Percentiles rank a stretch among this genome's conserved stretches.
These are phyloP conservation scores for Willowsia nigromaculata DNA, from an alignment of 2,888 invertebrate genomes.

Conservation along the genomic window DNA sequence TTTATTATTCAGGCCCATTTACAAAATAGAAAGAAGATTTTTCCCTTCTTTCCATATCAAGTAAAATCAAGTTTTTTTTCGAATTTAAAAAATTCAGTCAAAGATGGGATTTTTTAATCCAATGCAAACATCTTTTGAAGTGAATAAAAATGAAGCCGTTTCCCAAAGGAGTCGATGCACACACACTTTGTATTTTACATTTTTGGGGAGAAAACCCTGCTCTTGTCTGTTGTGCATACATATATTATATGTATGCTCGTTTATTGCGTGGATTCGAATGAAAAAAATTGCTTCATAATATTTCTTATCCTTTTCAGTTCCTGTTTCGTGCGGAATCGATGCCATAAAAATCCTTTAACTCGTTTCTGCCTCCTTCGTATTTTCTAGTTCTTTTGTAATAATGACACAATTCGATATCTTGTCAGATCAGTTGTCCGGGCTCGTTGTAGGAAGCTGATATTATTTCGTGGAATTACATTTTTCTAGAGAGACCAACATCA, in stretches of 20 bases:
- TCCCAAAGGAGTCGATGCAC: constrained; percentile 40
- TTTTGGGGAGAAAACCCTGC: constrained; percentile 44
- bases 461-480: constrained; percentile 30
- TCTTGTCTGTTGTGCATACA: constrained; percentile 13
- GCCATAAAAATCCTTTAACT: constrained; percentile 54
- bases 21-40: neutral
- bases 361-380: constrained; percentile 3
- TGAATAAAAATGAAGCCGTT: constrained; percentile 35
- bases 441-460: constrained; percentile 45
- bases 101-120: neutral
- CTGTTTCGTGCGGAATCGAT: constrained; percentile 48
- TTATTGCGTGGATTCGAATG: neutral
- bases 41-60: constrained; percentile 11
- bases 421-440: constrained; percentile 57
- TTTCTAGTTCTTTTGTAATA: constrained; percentile 55
- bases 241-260: neutral
- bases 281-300: neutral
- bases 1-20: constrained; percentile 23
- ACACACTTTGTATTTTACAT: neutral
- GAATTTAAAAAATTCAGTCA: neutral
- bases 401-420: constrained; percentile 63
- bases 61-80: constrained; percentile 24
- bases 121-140: constrained; percentile 27
- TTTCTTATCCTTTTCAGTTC: constrained; percentile 44
- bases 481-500: neutral